These are phyloP conservation scores for Phrynocephalus forsythii DNA, from an alignment of 2,797 vertebrate species.

Conservation along the genomic window DNA sequence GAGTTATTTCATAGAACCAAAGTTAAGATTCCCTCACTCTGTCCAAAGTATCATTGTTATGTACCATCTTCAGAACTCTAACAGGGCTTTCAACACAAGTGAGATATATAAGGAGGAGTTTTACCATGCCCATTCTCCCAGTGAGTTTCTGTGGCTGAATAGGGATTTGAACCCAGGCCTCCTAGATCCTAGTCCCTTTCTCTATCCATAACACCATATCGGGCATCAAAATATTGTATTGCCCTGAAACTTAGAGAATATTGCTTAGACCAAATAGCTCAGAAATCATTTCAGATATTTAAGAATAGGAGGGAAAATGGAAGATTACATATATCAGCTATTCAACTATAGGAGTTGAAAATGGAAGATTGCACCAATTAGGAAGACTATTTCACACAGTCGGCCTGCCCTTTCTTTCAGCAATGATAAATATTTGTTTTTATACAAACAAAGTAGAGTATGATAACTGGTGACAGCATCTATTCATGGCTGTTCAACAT, in stretches of 20 bases:
- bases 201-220: background rate
- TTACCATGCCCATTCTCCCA: too few species aligned
- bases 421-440: constrained; percentile 14
- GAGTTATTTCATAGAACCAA: constrained; percentile 2
- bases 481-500: background rate
- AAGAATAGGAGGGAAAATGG: constrained; percentile 15
- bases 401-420: constrained; percentile 2
- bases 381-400: constrained; percentile 29
- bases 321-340: background rate
- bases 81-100: too few species aligned
- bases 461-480: background rate
- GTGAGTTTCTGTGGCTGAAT: too few species aligned
- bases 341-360: constrained; percentile 14
- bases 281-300: background rate
- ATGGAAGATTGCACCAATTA: constrained; percentile 2
- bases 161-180: too few species aligned
- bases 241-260: constrained; percentile 19
- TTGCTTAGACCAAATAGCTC: background rate
- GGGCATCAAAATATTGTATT: background rate
- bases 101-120: too few species aligned
- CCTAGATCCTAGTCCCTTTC: too few species aligned
- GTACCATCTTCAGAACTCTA: too few species aligned
- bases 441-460: constrained; percentile 8
- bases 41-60: background rate
- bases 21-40: background rate